A percentile compares a stretch with the other conserved stretches of the same genome.
Conservation (phyloP, 2,797 vertebrate species). For the Eidolon dupreanum region DNA sequence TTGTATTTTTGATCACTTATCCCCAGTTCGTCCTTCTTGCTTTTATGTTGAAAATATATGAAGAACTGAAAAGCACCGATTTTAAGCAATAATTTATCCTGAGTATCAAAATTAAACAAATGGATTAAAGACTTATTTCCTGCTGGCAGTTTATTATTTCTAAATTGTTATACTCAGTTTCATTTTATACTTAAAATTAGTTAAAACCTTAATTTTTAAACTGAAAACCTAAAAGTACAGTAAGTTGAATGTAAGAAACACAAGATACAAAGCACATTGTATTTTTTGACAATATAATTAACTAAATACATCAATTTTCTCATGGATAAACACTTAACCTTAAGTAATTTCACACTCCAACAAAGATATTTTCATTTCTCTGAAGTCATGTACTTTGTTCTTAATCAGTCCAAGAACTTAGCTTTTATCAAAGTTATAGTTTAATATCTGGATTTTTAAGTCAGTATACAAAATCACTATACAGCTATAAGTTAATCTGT, state of each 20-base stretch:
- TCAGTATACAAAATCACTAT: slow-evolving; percentile 41
- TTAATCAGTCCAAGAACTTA: slow-evolving; percentile 21
- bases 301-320: slow-evolving; percentile 20
- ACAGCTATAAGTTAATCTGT: slow-evolving; percentile 14
- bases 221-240: not conserved
- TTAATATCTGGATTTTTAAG: slow-evolving; percentile 59
- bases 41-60: not conserved
- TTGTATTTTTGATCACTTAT: not conserved
- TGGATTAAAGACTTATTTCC: not conserved
- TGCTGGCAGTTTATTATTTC: not conserved
- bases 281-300: slow-evolving; percentile 19
- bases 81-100: not conserved
- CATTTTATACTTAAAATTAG: not conserved
- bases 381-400: slow-evolving; percentile 2
- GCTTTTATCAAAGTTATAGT: slow-evolving; percentile 37
- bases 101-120: not conserved
- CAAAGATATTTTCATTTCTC: slow-evolving; percentile 4
- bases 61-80: not conserved
- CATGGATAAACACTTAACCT: not conserved
- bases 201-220: not conserved
- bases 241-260: not conserved
- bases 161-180: not conserved
- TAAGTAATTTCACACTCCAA: slow-evolving; percentile 11
- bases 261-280: not conserved
- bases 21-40: not conserved